Evolutionary conservation across 2,888 invertebrate genomes (phyloP).

Genomic region (Clepsis dumicolana): DNA sequence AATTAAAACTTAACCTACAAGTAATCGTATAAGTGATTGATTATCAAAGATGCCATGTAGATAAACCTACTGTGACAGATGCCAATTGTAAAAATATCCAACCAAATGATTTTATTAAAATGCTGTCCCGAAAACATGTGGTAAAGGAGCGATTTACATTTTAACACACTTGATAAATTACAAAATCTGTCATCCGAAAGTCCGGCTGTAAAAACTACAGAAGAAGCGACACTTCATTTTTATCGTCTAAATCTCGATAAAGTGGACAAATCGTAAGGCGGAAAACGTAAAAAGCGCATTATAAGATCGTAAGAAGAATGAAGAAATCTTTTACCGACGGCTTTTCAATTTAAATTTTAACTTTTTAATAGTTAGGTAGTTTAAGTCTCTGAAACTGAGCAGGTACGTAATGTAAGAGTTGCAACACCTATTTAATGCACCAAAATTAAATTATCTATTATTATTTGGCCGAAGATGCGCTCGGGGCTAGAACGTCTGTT

Average conservation of each 20-base stretch:
- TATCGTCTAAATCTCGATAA: constrained; percentile 31
- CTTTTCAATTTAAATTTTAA: not conserved
- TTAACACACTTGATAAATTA: not conserved
- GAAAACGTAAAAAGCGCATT: constrained; percentile 36
- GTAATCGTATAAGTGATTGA: too few relatives aligned
- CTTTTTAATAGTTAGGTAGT: not conserved
- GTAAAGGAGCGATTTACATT: not conserved
- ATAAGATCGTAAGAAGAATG: constrained; percentile 25
- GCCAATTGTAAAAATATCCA: not conserved
- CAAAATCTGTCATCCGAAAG: constrained; percentile 26
- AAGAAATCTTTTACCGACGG: constrained; percentile 24
- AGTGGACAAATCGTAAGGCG: constrained; percentile 21
- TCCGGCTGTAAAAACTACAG: constrained; percentile 29
- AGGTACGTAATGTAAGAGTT: not conserved
- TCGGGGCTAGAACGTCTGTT: constrained; percentile 6
- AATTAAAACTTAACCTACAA: too few relatives aligned
- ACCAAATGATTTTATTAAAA: not conserved
- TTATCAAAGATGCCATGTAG: not conserved
- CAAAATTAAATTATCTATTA: constrained; percentile 30
- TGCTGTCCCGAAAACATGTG: too few relatives aligned
- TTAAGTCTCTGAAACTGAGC: too few relatives aligned
- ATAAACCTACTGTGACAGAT: not conserved
- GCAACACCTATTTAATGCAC: constrained; percentile 12
- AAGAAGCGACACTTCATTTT: constrained; percentile 24
- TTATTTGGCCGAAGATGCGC: constrained; percentile 3